These are phyloP conservation scores for Catalaphyllia jardinei DNA, from an alignment of 64 coral and sea anemone species.

Conservation along the genomic window DNA sequence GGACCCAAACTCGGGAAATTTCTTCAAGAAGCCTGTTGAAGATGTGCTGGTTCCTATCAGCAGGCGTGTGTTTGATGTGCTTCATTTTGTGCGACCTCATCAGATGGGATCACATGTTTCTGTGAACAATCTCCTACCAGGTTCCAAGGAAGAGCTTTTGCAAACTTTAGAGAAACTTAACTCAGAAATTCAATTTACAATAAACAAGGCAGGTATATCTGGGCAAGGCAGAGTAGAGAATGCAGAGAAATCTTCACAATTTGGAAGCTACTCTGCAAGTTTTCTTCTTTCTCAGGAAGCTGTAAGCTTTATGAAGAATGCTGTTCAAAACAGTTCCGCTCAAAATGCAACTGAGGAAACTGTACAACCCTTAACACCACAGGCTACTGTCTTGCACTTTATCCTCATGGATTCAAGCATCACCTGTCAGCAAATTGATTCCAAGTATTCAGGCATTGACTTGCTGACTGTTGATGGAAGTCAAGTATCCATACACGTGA, in stretches of 20 bases:
- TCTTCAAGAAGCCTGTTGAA: not conserved
- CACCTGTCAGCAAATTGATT: not conserved
- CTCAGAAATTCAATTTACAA: not conserved
- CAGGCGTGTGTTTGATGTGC: not conserved
- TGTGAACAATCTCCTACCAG: not conserved
- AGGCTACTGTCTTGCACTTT: slow-evolving; percentile 7
- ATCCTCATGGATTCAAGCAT: slow-evolving; percentile 8
- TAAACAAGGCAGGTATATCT: not conserved
- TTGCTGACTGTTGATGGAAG: slow-evolving; percentile 13
- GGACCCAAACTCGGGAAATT: not conserved
- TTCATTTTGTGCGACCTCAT: slow-evolving; percentile 15
- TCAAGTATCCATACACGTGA: not conserved
- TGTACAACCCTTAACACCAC: not conserved
- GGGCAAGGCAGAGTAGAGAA: not conserved
- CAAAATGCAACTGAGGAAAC: not conserved
- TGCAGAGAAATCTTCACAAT: not conserved
- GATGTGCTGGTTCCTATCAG: not conserved
- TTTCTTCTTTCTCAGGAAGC: slow-evolving; percentile 24
- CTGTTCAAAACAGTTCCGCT: not conserved
- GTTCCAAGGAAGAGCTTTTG: slow-evolving; percentile 11
- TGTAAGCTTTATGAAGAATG: not conserved
- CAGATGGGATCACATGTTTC: not conserved
- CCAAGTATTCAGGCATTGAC: not conserved
- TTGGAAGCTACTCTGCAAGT: slow-evolving; percentile 18
- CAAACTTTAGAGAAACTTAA: not conserved